Base-by-base conservation (phyloP, 1,140 invertebrate genomes). In the Mamestra configurata region DNA sequence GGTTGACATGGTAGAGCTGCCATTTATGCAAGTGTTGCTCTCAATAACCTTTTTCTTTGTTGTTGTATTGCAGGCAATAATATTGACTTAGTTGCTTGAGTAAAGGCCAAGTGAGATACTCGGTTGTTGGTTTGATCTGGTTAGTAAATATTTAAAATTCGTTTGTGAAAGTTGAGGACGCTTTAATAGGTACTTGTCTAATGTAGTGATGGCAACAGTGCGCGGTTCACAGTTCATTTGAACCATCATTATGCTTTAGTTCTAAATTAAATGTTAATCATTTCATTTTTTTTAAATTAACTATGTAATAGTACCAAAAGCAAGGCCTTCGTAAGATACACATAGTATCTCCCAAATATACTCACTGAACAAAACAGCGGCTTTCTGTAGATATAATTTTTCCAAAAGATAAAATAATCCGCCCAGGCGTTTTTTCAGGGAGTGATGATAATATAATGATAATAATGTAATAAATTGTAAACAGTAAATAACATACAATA, bases 1-100 rank as follows among this genome's bases (percentile, higher is more conserved):
- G 61, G 61, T 40, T 66, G 61, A 66, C 61, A 66, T 66, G 61
- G n/a, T 66, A 20, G 31, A 37, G 43, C 43, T 66, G 61, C 61
- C 35, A 66, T 66, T 66, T 66, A 66, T 66, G 61, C 61, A 66
- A 66, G 61, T 66, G 61, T 59, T 66, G 61, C 61, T 66, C 61
- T 66, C 35, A 66, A 66, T 66, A 66, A 40, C 35, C 31, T 66
- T 40, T 66, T 66, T 66, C 61, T 66, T 18, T 66, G 61, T 66
- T 37, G 18, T 66, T 40, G 35, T 66, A 20, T 66, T 66, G 18
- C 61, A 22, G 55, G 15, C 55, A 66, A 66, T 66, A 40, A 40
- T 66, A 40, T 66, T 57, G 53, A 57, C 10, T 27, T 11, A 66
- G 35, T 59, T 15, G 24, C 55, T 59, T 59, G 22, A 11, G 53